These are phyloP conservation scores for Ceratosolen fusciceps DNA, from an alignment of 1,140 invertebrate genomes.

Conservation along the genomic window DNA sequence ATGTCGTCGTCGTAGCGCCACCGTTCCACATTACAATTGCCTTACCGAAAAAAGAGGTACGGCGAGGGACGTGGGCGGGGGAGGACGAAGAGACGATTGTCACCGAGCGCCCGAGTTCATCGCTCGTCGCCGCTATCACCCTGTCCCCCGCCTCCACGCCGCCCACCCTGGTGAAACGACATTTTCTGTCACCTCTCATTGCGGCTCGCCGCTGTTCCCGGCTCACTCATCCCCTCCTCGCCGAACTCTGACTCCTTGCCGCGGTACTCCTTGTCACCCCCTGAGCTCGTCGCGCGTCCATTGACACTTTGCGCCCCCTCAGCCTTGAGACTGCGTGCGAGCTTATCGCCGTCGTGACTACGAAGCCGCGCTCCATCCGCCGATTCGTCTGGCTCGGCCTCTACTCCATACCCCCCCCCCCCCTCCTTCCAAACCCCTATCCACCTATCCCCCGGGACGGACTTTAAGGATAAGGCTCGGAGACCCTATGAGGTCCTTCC, in stretches of 20 bases:
- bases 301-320: constrained; percentile 27
- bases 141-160: neutral
- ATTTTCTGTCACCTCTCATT: neutral
- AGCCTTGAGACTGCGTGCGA: constrained; percentile 10
- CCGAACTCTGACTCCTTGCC: neutral
- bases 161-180: neutral
- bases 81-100: constrained; percentile 2
- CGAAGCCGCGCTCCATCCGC: neutral
- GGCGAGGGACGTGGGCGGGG: neutral
- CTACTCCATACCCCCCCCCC: no score
- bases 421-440: no score
- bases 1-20: neutral
- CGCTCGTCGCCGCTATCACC: neutral
- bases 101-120: constrained; percentile 4
- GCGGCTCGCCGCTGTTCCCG: no score
- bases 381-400: neutral
- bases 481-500: no score
- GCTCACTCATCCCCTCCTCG: no score
- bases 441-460: no score
- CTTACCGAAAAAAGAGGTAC: neutral
- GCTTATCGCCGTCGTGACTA: constrained; percentile 11
- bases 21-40: neutral
- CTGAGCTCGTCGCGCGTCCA: neutral
- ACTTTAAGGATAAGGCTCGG: no score
- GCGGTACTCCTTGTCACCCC: neutral